Evolutionary conservation across 2,888 invertebrate genomes (phyloP), one percentile per base, ranked within the genome.

Genomic region (Beris morrisii): DNA sequence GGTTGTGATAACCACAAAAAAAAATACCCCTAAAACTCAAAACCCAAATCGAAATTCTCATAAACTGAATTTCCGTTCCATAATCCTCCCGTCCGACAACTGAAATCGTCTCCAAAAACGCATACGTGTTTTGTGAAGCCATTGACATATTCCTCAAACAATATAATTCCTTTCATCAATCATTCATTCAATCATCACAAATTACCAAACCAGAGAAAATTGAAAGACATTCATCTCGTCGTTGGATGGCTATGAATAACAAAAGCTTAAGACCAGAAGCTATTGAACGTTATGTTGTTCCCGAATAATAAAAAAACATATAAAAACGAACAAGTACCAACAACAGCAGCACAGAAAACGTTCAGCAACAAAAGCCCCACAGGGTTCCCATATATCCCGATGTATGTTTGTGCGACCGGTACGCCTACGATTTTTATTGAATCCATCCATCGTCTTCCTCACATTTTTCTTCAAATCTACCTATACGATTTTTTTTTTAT

Each of bases 181-280:
- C 67, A 67, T 65, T 59, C 54, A 67, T 67, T 64, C 67, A 67
- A 67, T 67, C 64, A 65, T 64, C 64, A 67, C 64, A 67, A 65
- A 67, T 67, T 59, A 54, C 55, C 64, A 50, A 67, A 67, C 53
- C 7, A 38, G 9, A 38, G 38, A 38, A 38, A 38, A 38, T 38
- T 38, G 38, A 38, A 38, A 38, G 38, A 38, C 38, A 38, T 38
- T 38, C 38, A 38, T 38, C 38, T 38, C 38, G 38, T 7, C 38
- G 5, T 5, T 38, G 38, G 38, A 38, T 48, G 5, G 45, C 7
- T 15, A 48, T 48, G 48, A 48, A 48, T 48, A 48, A 48, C 48
- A 48, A 48, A 48, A 48, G 48, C 64, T 50, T 63, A 67, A 67
- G 64, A 64, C 67, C 67, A 67, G 67, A 64, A 67, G 67, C 67